Evolutionary conservation across 2,797 vertebrate species (phyloP).

Genomic region (Chrosomus eos): DNA sequence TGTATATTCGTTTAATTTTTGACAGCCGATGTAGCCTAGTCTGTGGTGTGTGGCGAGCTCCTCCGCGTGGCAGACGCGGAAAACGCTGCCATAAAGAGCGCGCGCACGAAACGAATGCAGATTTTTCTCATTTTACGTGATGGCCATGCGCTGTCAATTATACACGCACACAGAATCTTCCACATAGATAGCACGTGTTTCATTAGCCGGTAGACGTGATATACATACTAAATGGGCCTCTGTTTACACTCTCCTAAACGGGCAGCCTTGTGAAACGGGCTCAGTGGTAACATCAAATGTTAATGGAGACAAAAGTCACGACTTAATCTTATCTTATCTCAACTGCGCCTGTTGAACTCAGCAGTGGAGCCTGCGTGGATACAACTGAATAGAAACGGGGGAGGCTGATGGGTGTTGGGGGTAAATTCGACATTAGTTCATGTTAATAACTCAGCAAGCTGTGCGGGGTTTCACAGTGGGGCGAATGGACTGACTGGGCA

Average conservation of each 20-base stretch:
- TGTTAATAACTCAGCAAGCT: constrained; percentile 60
- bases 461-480: constrained; percentile 41
- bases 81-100: constrained; percentile 34
- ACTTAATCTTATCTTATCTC: constrained; percentile 48
- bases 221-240: not conserved
- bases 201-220: constrained; percentile 13
- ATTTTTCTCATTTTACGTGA: not conserved
- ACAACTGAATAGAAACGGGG: constrained; percentile 30
- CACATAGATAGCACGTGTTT: constrained; percentile 10
- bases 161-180: not conserved
- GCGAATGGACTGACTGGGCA: constrained; percentile 51
- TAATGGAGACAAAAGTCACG: constrained; percentile 42
- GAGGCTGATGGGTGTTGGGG: constrained; percentile 13
- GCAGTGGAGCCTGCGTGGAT: constrained; percentile 37
- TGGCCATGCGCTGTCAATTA: not conserved
- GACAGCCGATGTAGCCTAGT: constrained; percentile 10
- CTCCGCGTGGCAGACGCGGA: constrained; percentile 71
- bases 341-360: constrained; percentile 42
- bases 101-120: not conserved
- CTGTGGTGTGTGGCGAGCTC: constrained; percentile 72
- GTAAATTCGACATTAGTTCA: constrained; percentile 48
- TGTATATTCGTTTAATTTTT: constrained; percentile 48
- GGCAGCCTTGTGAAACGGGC: constrained; percentile 18
- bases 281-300: constrained; percentile 38
- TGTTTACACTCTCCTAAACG: constrained; percentile 22